These are phyloP conservation scores for Dioctria rufipes DNA, from an alignment of 2,888 invertebrate genomes.

Conservation along the genomic window DNA sequence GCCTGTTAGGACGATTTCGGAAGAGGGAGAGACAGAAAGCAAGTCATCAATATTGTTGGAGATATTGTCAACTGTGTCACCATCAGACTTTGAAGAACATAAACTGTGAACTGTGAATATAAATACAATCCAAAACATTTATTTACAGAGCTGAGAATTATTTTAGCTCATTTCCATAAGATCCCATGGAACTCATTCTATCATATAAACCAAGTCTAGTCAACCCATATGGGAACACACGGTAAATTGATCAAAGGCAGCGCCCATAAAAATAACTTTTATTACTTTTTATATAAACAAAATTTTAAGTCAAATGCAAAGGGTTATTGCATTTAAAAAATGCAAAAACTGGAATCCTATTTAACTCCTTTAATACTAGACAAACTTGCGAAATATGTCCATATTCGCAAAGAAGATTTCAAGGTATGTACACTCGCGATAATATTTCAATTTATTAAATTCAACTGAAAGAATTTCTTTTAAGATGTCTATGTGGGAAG, in stretches of 20 bases:
- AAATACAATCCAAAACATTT: too few relatives aligned
- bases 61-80: too few relatives aligned
- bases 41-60: too few relatives aligned
- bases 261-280: not conserved
- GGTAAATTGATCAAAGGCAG: not conserved
- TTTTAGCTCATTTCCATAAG: too few relatives aligned
- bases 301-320: not conserved
- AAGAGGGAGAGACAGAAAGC: too few relatives aligned
- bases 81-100: too few relatives aligned
- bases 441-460: not conserved
- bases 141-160: too few relatives aligned
- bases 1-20: too few relatives aligned
- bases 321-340: not conserved
- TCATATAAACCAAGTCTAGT: too few relatives aligned
- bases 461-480: slow-evolving; percentile 55
- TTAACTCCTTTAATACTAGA: not conserved
- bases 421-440: not conserved
- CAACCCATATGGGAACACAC: too few relatives aligned
- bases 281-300: not conserved
- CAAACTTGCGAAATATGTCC: not conserved
- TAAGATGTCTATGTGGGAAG: slow-evolving; percentile 96
- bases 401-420: not conserved
- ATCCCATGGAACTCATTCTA: too few relatives aligned
- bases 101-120: too few relatives aligned
- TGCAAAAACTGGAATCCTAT: not conserved